phyloP scores from a whole-genome alignment of 2,113 vertebrate genomes.

The Pomatorhinus ruficollis region DNA sequence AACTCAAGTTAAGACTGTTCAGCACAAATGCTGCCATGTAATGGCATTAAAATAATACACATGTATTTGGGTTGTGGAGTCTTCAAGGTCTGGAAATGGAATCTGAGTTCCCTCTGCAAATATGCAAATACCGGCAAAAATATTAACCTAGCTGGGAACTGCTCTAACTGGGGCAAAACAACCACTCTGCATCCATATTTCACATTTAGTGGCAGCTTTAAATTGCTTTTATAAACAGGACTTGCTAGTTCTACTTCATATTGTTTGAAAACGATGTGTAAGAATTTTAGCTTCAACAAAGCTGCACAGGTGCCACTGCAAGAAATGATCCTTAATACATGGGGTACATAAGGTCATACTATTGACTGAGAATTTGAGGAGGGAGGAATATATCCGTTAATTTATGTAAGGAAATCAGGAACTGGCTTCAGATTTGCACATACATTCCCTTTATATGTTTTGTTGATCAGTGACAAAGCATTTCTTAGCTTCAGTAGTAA shows the following conservation, averaged over 20 bases:
- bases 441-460: background rate
- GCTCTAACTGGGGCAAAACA: background rate
- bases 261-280: background rate
- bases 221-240: background rate
- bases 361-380: background rate
- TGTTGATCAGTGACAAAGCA: background rate
- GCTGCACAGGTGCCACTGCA: background rate
- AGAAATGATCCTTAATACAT: background rate
- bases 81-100: background rate
- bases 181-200: background rate
- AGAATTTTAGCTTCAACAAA: background rate
- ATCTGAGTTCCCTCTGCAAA: background rate
- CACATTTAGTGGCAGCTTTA: background rate
- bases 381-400: background rate
- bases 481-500: background rate
- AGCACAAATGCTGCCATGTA: background rate
- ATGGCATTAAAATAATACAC: background rate
- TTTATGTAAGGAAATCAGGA: background rate
- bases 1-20: background rate
- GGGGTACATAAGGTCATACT: background rate
- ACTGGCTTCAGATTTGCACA: background rate
- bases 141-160: background rate
- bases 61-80: background rate
- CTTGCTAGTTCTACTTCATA: background rate
- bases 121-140: background rate